These are phyloP conservation scores for Augiades crinisus DNA, from an alignment of 2,888 invertebrate species.

Conservation along the genomic window DNA sequence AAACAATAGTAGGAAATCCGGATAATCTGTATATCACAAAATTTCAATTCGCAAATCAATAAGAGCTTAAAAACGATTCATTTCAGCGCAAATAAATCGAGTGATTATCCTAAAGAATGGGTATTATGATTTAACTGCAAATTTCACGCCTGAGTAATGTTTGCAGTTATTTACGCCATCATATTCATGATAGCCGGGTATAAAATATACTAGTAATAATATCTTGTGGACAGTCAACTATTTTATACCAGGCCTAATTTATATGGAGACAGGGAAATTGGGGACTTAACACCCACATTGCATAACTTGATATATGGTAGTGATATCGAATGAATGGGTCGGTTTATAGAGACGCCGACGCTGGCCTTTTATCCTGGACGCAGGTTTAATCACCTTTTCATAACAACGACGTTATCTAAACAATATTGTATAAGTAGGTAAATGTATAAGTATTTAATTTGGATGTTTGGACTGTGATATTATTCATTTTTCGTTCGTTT, in stretches of 20 bases:
- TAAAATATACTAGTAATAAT: background rate
- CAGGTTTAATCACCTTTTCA: too few relatives aligned
- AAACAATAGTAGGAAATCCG: background rate
- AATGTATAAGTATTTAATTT: too few relatives aligned
- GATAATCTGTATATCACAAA: too few relatives aligned
- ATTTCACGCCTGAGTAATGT: slow-evolving; percentile 1
- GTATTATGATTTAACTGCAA: background rate
- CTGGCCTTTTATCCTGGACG: too few relatives aligned
- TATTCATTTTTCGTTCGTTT: too few relatives aligned
- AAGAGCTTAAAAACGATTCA: background rate
- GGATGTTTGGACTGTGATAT: too few relatives aligned
- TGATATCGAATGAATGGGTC: background rate
- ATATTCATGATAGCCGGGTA: slow-evolving; percentile 8
- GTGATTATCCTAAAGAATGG: slow-evolving; percentile 9
- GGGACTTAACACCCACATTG: background rate
- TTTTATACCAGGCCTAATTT: slow-evolving; percentile 11
- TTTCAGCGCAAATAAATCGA: background rate
- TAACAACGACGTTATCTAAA: too few relatives aligned
- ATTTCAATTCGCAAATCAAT: background rate
- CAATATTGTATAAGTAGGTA: too few relatives aligned
- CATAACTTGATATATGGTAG: background rate
- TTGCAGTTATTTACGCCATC: slow-evolving; percentile 1
- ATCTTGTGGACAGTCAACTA: background rate
- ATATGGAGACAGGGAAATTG: slow-evolving; percentile 9
- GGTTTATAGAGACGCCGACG: background rate